Percentiles rank a stretch among this genome's conserved stretches.
These are phyloP conservation scores for Cebidichthys violaceus DNA, from an alignment of 2,113 vertebrate genomes.

Conservation along the genomic window DNA sequence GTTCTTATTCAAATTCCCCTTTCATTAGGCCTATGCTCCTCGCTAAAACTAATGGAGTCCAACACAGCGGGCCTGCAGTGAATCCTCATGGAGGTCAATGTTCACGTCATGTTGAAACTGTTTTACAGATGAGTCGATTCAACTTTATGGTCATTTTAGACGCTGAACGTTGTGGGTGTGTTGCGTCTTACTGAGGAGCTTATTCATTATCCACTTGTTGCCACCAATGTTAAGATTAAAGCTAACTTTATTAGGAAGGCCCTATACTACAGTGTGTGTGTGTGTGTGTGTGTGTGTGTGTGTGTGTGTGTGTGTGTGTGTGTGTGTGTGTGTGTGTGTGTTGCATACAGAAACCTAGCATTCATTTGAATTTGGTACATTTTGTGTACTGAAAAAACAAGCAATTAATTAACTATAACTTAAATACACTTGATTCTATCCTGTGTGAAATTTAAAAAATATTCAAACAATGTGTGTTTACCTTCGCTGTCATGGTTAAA, in stretches of 20 bases:
- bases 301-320: not conserved
- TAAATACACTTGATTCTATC: not conserved
- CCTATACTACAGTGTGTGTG: not conserved
- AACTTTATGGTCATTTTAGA: not conserved
- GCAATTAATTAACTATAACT: not conserved
- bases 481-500: not conserved
- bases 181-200: not conserved
- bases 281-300: not conserved
- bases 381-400: not conserved
- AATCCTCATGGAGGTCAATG: not conserved
- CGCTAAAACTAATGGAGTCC: not conserved
- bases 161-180: not conserved
- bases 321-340: not conserved
- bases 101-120: not conserved
- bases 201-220: not conserved
- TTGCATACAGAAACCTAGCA: too few species aligned
- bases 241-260: not conserved
- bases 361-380: not conserved
- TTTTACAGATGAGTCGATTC: not conserved
- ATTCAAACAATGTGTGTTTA: not conserved
- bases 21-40: not conserved
- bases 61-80: not conserved
- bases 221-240: not conserved
- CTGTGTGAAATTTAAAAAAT: not conserved
- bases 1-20: not conserved